Conservation (phyloP, 1,140 invertebrate species). For the Halictus rubicundus region DNA sequence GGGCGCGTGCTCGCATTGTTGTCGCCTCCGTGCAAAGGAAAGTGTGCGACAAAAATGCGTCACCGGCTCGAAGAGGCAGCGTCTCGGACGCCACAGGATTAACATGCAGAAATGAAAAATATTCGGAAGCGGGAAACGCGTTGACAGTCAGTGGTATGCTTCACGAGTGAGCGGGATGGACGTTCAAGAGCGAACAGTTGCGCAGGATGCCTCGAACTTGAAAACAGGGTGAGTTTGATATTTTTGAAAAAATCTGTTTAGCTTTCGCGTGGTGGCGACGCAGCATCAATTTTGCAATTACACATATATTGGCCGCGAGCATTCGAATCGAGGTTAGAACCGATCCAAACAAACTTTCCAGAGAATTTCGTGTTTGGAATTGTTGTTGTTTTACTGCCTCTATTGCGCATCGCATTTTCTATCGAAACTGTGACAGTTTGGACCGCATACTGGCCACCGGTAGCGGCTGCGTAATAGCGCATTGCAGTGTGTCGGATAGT, state of each 20-base stretch:
- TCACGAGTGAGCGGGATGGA: background rate
- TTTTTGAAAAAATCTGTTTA: background rate
- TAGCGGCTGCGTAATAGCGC: constrained; percentile 26
- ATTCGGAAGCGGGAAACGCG: background rate
- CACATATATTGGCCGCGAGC: no score
- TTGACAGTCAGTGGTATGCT: constrained; percentile 26
- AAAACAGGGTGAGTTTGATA: constrained; percentile 38
- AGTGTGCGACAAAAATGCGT: constrained; percentile 2
- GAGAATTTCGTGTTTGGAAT: background rate
- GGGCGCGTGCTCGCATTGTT: background rate
- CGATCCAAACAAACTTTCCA: background rate
- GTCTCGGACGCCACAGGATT: background rate
- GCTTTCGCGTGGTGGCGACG: no score
- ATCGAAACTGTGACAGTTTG: background rate
- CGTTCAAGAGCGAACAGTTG: constrained; percentile 7
- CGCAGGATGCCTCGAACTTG: constrained; percentile 23
- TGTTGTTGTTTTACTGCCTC: background rate
- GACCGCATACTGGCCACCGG: background rate
- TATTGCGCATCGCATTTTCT: background rate
- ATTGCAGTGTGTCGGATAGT: constrained; percentile 27
- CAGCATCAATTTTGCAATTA: background rate
- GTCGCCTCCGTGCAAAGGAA: background rate
- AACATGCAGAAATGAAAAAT: constrained; percentile 30
- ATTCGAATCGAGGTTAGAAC: constrained; percentile 19
- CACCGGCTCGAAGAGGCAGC: background rate